Base-by-base conservation (phyloP, 2,888 invertebrate genomes). In the Drosophila algonquin region DNA sequence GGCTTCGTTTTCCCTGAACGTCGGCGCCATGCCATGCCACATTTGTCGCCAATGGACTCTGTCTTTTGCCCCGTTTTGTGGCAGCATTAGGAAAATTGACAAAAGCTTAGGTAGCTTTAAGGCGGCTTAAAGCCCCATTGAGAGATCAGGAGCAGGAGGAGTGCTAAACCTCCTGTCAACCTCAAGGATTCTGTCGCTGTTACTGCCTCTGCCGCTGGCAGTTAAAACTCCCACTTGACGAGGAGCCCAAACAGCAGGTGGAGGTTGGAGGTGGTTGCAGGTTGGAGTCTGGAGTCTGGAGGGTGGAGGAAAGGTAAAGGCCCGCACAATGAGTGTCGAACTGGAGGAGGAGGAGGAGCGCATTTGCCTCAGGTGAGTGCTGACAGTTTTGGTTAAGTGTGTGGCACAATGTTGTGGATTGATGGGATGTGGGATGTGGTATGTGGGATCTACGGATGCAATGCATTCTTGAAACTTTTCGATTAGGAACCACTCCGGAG, bases 351-450 rank as follows among this genome's bases (percentile, higher is more conserved):
- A 87, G 62, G 80, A 81, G 73, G 86, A 86, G 63, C 79, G 85
- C 53, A 64, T 86, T 62, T 86, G 87, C 79, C 82, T 86, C 67
- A 87, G 86, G 86, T 86, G 75, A 89, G 86, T 87, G 65, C 72
- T 44, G 72, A 73, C 72, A 55, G 59, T 58, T 63, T 21, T 45
- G n/a, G 57, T 57, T 46, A 24, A 45, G 47, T 61, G 48, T 63
- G 54, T 48, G 45, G 46, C 47, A 52, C 51, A 52, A 57, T 59
- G 61, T 57, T 63, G 55, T 47, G 52, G 40, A 24, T 54, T 63
- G 50, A 47, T 24, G 52, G 50, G 54, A 18, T 18, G n/a, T n/a
- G n/a, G n/a, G n/a, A n/a, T n/a, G n/a, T n/a, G 18, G 18, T 1
- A 18, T 18, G 18, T 18, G 18, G 18, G 48, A 50, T 63, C 59